Base-by-base conservation (phyloP, 2,888 invertebrate species). In the Leucoma salicis region DNA sequence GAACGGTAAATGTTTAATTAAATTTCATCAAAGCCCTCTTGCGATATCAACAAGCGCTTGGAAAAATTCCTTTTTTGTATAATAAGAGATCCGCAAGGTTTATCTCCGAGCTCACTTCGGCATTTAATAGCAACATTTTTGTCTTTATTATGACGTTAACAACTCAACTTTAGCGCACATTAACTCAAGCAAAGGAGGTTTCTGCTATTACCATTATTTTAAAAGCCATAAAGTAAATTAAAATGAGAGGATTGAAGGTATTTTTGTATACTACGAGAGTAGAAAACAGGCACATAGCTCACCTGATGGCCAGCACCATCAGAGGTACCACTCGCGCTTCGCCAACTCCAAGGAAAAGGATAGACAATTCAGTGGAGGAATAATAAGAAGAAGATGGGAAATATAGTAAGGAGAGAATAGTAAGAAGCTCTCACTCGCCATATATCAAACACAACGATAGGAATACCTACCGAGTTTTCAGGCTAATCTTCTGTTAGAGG, bases 1-100 rank as follows among this genome's bases (percentile, higher is more conserved):
- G 77, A 78, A 71, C 76, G 78, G 66, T 66, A 73, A 75, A 83
- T 78, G 82, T 84, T 85, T 82, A 84, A 85, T 84, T 85, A 84
- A 82, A 74, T 74, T 72, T 65, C 69, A 70, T 81, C 75, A 83
- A 83, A 82, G 77, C 71, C 53, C 63, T 62, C 67, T 70, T 69
- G n/a, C 62, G 70, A 72, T 82, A 80, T 78, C 82, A 80, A 78
- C 76, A 70, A 70, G 70, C 58, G 61, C 66, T 68, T 56, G 42
- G 46, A 60, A 76, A 74, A 72, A 78, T 76, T 74, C 70, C 58
- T 60, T 63, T 71, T 72, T 71, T 68, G 72, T 64, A 67, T 69
- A 78, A 82, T 84, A 83, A 78, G 78, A 27, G 8, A 3, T 27
- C 27, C 77, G 65, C 68, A 66, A 67, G 69, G 76, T 69, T 73